Conservation (phyloP, 2,113 vertebrate genomes). For the Epinephelus lanceolatus region DNA sequence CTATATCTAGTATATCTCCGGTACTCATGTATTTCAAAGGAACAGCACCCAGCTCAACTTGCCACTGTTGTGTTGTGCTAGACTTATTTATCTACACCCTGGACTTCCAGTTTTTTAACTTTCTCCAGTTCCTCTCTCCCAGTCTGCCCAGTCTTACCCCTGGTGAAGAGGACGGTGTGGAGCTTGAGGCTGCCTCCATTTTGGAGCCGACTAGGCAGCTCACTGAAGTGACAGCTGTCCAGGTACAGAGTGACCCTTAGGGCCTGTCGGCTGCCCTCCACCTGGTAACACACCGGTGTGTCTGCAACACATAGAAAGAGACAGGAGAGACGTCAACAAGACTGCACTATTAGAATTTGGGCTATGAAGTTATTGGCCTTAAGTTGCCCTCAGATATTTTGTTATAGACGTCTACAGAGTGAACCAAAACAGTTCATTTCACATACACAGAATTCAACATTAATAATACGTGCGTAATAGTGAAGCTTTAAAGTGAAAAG, state of each 20-base stretch:
- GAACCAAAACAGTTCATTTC: background rate
- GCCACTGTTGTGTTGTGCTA: background rate
- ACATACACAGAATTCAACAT: background rate
- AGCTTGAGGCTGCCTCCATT: slow-evolving; percentile 94
- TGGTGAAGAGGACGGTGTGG: slow-evolving; percentile 93
- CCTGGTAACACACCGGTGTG: slow-evolving; percentile 92
- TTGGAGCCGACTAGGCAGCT: slow-evolving; percentile 93
- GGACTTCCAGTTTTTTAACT: background rate
- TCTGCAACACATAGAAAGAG: slow-evolving; percentile 83
- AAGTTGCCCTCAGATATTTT: background rate
- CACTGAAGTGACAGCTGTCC: slow-evolving; percentile 96
- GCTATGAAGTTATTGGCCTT: background rate
- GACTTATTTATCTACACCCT: background rate
- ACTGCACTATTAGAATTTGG: background rate
- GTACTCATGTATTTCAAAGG: background rate
- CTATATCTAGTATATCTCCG: background rate
- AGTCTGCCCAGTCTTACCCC: slow-evolving; percentile 82
- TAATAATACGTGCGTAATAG: background rate
- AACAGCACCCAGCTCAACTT: background rate
- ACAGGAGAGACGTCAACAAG: background rate
- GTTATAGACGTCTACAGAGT: background rate
- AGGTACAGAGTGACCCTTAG: slow-evolving; percentile 93
- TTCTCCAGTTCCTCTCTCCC: background rate
- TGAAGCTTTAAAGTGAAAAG: background rate
- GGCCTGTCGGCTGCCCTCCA: slow-evolving; percentile 96